Evolutionary conservation across 2,113 vertebrate species (phyloP), one percentile per base, ranked within the genome.

Genomic region (Pagrus major): DNA sequence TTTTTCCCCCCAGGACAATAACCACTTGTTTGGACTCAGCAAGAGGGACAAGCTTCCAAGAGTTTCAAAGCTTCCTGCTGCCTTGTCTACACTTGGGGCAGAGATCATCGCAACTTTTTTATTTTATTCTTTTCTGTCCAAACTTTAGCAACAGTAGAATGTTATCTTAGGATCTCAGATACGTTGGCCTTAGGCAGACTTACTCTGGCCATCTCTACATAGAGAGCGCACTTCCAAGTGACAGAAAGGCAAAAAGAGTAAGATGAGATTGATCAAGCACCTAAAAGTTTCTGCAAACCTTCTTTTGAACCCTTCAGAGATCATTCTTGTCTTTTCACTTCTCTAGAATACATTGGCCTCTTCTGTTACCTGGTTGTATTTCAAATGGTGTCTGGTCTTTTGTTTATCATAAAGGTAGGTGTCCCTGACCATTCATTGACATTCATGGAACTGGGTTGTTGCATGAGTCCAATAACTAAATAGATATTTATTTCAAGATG

Each of bases 121-220:
- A 35, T 61, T 63, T n/a, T n/a, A n/a, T n/a, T 78, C 29, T 60
- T 27, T 68, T 76, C 33, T 68, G 23, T 46, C 35, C 42, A 71
- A 73, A 71, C 56, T 66, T 71, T 27, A 63, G 54, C 9, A 18
- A 68, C 25, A 61, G 66, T 52, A 20, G 27, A 76, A 64, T 29
- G 3, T 18, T 64, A 74, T 74, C 67, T 65, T 25, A 69, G 69
- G 76, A 85, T 41, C 67, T 85, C 10, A 37, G 55, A 59, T 33
- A 63, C 25, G 46, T 42, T n/a, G 29, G 16, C 60, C 27, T 54
- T 9, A 20, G 1, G 46, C 33, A 58, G 29, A 2, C 29, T 33
- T 66, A 35, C 46, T 9, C 9, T 46, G 31, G 31, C 5, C 3
- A 2, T 35, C 20, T 39, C 46, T 55, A 33, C 16, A 51, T 16